These are phyloP conservation scores for Lycophotia porphyrea DNA, from an alignment of 2,888 invertebrate genomes.

Conservation along the genomic window DNA sequence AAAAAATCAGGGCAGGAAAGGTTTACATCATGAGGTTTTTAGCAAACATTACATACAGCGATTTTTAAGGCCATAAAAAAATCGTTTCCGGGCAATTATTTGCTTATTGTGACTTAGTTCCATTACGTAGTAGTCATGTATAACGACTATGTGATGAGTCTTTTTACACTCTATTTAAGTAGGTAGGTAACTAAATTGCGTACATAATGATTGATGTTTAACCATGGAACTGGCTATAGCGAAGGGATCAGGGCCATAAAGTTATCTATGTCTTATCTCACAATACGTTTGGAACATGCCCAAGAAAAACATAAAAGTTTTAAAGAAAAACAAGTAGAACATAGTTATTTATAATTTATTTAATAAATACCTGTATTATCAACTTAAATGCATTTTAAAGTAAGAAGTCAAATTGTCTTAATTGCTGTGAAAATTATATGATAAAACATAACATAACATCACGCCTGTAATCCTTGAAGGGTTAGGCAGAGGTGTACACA, in stretches of 20 bases:
- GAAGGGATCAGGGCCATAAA: conserved; percentile 44
- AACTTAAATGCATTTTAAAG: conserved; percentile 1
- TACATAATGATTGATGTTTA: conserved; percentile 41
- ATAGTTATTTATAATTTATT: neutral
- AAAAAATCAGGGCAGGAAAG: too few relatives aligned
- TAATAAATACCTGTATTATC: neutral
- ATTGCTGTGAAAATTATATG: neutral
- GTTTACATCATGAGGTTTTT: neutral
- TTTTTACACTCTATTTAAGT: neutral
- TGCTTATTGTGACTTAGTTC: neutral
- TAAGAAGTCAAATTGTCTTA: neutral
- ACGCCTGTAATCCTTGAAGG: too few relatives aligned
- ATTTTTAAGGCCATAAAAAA: neutral
- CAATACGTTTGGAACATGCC: conserved; percentile 36
- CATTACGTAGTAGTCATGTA: neutral
- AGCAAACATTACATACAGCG: neutral
- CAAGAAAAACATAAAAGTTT: conserved; percentile 3
- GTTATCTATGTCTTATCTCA: conserved; percentile 18
- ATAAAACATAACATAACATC: too few relatives aligned
- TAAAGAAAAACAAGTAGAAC: neutral
- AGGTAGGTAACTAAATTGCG: neutral
- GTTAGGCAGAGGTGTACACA: too few relatives aligned
- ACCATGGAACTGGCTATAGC: conserved; percentile 6
- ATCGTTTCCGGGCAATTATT: neutral
- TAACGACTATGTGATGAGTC: too few relatives aligned